These are phyloP conservation scores for Eulacestoma nigropectus DNA, from an alignment of 2,113 vertebrate species.

Conservation along the genomic window DNA sequence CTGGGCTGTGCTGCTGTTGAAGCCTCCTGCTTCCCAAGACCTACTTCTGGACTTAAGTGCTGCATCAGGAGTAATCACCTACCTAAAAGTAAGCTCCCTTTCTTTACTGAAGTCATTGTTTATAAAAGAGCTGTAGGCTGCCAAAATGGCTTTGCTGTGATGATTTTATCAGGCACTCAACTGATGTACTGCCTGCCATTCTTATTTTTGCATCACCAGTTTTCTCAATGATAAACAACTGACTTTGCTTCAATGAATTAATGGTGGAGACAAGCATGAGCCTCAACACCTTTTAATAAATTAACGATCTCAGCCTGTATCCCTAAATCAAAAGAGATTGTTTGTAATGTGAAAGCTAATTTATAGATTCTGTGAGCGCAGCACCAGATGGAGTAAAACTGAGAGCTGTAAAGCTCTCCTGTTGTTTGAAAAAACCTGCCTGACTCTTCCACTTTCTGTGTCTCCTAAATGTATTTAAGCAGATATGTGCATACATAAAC, in stretches of 20 bases:
- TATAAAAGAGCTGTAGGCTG: background rate
- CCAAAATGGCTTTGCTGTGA: background rate
- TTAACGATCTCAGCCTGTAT: background rate
- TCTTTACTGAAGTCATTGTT: background rate
- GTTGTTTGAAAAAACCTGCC: background rate
- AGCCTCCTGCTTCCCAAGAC: constrained; percentile 34
- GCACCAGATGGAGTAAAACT: background rate
- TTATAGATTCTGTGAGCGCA: background rate
- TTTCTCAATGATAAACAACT: background rate
- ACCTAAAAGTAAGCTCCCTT: constrained; percentile 64
- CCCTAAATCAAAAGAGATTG: background rate
- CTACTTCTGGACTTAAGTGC: constrained; percentile 35
- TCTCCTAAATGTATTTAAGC: background rate
- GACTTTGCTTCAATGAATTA: background rate
- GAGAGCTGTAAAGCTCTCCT: background rate
- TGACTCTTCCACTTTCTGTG: background rate
- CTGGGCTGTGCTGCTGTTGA: background rate
- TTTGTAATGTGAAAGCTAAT: background rate
- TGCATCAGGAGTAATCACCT: background rate
- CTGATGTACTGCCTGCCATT: background rate
- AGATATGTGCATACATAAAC: background rate
- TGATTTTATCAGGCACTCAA: background rate
- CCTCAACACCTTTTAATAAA: background rate
- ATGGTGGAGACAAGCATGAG: background rate
- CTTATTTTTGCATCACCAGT: background rate